Conservation (phyloP, 64 coral and sea anemone genomes). For the Montipora efflorescens region DNA sequence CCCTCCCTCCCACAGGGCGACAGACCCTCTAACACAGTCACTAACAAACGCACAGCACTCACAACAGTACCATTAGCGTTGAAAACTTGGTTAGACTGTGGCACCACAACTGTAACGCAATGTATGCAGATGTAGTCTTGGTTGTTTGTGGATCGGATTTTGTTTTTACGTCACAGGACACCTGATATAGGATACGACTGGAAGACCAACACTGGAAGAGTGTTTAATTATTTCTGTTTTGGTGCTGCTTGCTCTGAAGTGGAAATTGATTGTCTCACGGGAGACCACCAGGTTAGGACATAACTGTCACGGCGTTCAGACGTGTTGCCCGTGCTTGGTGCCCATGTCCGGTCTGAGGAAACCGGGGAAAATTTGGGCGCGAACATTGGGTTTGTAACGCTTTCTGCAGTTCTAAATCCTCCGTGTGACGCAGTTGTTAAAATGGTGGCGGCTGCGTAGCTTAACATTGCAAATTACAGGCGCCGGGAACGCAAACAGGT, state of each 20-base stretch:
- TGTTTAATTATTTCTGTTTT: slow-evolving; percentile 72
- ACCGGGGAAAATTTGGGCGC: too few relatives aligned
- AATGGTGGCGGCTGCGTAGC: too few relatives aligned
- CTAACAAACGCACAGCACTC: too few relatives aligned
- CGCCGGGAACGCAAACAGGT: too few relatives aligned
- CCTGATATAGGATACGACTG: slow-evolving; percentile 65
- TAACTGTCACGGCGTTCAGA: neutral
- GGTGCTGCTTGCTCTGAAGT: slow-evolving; percentile 71
- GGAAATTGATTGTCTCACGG: slow-evolving; percentile 72
- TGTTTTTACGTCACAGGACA: slow-evolving; percentile 19
- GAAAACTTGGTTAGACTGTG: neutral
- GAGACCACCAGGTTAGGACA: slow-evolving; percentile 59
- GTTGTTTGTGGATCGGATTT: neutral
- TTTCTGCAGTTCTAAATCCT: too few relatives aligned
- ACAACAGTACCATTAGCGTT: neutral
- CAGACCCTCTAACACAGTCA: too few relatives aligned
- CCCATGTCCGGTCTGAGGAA: too few relatives aligned
- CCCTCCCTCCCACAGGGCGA: too few relatives aligned
- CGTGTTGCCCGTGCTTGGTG: neutral
- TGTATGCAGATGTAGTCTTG: neutral
- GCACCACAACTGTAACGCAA: neutral
- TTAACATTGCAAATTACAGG: too few relatives aligned
- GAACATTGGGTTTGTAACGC: too few relatives aligned
- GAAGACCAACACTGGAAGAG: slow-evolving; percentile 45
- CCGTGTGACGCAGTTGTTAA: too few relatives aligned